Conservation (phyloP, 2,888 invertebrate species). For the Drosophila aldrichi region DNA sequence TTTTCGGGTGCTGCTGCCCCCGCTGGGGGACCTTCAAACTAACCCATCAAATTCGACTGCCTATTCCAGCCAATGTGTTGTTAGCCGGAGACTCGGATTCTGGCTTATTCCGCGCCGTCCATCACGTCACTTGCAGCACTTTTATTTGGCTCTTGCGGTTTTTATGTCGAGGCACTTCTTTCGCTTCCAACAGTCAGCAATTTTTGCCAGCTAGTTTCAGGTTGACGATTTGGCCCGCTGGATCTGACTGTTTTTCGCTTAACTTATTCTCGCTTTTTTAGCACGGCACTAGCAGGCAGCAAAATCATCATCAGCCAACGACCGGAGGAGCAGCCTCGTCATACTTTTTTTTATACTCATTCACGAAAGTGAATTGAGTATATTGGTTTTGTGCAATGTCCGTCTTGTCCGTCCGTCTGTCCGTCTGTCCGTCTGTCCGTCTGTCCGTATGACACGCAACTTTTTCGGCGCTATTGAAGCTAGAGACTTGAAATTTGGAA, state of each 20-base stretch:
- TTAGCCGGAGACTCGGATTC: constrained; percentile 21
- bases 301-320: constrained; percentile 50
- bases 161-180: constrained; percentile 55
- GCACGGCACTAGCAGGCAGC: constrained; percentile 11
- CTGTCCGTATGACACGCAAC: too few relatives aligned
- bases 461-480: too few relatives aligned
- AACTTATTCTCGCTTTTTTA: not conserved
- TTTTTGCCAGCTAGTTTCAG: constrained; percentile 55
- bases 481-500: too few relatives aligned
- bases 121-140: constrained; percentile 60
- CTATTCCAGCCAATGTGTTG: constrained; percentile 42
- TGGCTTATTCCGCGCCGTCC: constrained; percentile 45
- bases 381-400: too few relatives aligned
- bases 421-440: too few relatives aligned
- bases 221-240: constrained; percentile 48
- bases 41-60: constrained; percentile 63
- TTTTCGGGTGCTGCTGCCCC: not conserved
- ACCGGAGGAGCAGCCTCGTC: constrained; percentile 8
- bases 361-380: too few relatives aligned
- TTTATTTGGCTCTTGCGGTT: constrained; percentile 76
- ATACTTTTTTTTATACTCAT: too few relatives aligned
- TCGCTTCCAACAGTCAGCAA: constrained; percentile 65
- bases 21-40: not conserved
- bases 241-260: constrained; percentile 23
- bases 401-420: too few relatives aligned